Percentiles rank a stretch among this genome's conserved stretches.
phyloP scores from a whole-genome alignment of 2,888 invertebrate genomes.

The Sclerodermus sp. region DNA sequence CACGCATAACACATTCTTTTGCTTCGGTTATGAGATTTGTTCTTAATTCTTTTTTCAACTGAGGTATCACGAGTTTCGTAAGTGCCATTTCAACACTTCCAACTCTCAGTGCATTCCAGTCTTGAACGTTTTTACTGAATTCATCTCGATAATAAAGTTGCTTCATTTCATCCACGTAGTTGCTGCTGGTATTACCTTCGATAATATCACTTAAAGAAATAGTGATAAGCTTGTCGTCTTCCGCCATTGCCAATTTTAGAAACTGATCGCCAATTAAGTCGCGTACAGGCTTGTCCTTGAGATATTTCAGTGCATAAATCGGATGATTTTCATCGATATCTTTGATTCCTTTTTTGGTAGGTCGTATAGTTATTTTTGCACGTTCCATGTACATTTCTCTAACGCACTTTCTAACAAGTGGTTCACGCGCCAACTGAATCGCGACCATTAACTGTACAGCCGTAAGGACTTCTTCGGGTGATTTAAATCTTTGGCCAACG shows the following conservation, averaged over 20 bases:
- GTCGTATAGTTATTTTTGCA: conserved; percentile 77
- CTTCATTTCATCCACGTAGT: conserved; percentile 87
- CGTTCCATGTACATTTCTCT: conserved; percentile 86
- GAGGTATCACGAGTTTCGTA: conserved; percentile 85
- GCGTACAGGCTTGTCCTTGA: conserved; percentile 89
- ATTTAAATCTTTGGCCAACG: conserved; percentile 46
- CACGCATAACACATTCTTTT: conserved; percentile 80
- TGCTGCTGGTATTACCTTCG: conserved; percentile 74
- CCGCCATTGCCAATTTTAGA: conserved; percentile 78
- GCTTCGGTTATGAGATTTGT: conserved; percentile 81
- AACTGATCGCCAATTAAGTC: conserved; percentile 90
- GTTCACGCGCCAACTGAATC: conserved; percentile 89
- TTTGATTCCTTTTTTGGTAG: conserved; percentile 89
- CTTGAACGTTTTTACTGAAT: conserved; percentile 89
- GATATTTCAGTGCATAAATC: conserved; percentile 84
- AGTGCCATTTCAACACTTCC: conserved; percentile 88
- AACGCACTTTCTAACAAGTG: conserved; percentile 80
- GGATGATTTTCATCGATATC: conserved; percentile 95
- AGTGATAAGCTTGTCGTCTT: conserved; percentile 79
- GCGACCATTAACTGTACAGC: conserved; percentile 95
- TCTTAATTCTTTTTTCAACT: conserved; percentile 83
- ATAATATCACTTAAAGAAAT: conserved; percentile 74
- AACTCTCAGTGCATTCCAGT: conserved; percentile 90
- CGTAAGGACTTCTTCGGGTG: conserved; percentile 80
- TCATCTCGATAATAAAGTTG: conserved; percentile 88